Evolutionary conservation across 2,888 invertebrate genomes (phyloP).

Genomic region (Cantharis lateralis): DNA sequence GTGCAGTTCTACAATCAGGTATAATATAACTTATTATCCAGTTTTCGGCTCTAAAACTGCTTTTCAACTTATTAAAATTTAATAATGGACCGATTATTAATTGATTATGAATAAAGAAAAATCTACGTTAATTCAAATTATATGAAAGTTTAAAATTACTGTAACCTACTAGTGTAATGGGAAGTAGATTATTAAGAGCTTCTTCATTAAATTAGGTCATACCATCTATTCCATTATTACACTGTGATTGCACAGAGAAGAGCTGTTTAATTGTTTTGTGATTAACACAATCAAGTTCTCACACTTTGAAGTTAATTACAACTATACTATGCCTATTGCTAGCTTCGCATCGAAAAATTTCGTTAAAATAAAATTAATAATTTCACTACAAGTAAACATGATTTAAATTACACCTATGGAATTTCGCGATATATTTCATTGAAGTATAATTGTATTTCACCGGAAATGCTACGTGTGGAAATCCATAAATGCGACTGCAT

Average conservation of each 20-base stretch:
- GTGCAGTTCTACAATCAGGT: no score
- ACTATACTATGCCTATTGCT: neutral
- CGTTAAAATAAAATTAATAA: neutral
- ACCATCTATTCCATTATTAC: conserved; percentile 17
- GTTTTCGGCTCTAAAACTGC: no score
- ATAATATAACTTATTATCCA: no score
- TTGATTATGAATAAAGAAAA: no score
- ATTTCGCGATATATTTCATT: neutral
- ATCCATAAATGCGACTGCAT: neutral
- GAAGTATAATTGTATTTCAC: neutral
- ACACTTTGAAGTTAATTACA: neutral
- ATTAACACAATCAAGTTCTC: conserved; percentile 7
- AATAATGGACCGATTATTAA: no score
- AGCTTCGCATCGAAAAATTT: neutral
- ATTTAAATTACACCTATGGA: neutral
- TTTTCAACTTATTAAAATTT: no score
- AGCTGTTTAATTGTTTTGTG: conserved; percentile 12
- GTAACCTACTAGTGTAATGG: neutral
- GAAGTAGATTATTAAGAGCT: neutral
- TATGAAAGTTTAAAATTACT: neutral
- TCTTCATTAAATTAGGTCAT: conserved; percentile 18
- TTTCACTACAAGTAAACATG: neutral
- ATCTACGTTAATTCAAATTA: neutral
- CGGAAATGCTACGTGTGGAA: neutral
- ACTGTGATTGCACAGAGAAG: conserved; percentile 12